Percentiles rank a stretch among this genome's conserved stretches.
phyloP scores from a whole-genome alignment of 2,113 vertebrate genomes.

The Leucoraja erinaceus region DNA sequence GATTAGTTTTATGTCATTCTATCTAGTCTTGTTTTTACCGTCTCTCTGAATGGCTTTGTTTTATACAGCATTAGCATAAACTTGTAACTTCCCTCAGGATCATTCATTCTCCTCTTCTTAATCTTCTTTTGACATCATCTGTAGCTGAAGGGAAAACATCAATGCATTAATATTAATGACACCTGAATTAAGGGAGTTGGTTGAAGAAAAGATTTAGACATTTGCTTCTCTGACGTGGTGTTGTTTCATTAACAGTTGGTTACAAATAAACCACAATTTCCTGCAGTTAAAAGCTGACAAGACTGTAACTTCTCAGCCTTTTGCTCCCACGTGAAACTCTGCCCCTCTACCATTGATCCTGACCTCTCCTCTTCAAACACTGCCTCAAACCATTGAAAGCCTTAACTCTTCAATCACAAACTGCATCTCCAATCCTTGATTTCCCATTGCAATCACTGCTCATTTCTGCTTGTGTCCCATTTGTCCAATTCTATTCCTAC shows the following conservation, averaged over 20 bases:
- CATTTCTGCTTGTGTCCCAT: background rate
- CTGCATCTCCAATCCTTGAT: background rate
- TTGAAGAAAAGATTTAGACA: too few species aligned
- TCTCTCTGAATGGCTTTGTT: background rate
- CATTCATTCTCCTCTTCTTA: background rate
- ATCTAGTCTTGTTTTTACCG: background rate
- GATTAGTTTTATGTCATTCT: background rate
- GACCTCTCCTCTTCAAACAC: background rate
- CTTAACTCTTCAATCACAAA: background rate
- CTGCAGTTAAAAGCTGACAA: background rate
- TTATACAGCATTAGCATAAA: background rate
- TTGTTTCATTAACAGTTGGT: background rate
- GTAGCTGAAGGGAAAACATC: background rate
- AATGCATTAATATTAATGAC: background rate
- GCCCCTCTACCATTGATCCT: background rate
- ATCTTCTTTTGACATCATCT: background rate
- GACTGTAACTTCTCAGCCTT: background rate
- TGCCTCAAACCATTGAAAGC: background rate
- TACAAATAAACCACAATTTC: background rate
- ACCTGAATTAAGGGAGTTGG: background rate
- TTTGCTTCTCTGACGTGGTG: background rate
- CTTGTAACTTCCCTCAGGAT: background rate
- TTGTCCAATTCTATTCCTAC: background rate
- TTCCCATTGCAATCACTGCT: background rate
- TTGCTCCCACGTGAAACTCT: background rate